Evolutionary conservation across 2,113 vertebrate species (phyloP).

Genomic region (Lepus americanus): DNA sequence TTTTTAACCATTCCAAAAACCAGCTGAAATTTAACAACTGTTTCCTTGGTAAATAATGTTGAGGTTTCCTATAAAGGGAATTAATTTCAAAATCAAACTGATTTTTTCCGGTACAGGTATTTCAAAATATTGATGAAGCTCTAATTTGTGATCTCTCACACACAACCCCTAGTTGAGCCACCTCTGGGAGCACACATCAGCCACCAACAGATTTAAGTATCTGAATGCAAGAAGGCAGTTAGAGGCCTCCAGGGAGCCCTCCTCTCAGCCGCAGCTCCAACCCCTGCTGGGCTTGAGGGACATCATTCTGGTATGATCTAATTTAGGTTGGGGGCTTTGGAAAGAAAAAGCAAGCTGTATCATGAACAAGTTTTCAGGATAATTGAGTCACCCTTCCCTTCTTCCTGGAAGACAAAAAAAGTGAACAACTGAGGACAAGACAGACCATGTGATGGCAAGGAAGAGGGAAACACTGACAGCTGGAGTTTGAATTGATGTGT

Average conservation of each 20-base stretch:
- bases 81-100: constrained; percentile 54
- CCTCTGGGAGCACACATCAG: not conserved
- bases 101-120: not conserved
- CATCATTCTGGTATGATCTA: not conserved
- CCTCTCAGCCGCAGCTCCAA: not conserved
- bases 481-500: not conserved
- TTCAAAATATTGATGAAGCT: constrained; percentile 37
- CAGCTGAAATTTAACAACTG: not conserved
- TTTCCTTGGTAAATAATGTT: not conserved
- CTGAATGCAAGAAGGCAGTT: not conserved
- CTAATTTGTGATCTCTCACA: not conserved
- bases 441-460: not conserved
- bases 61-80: not conserved
- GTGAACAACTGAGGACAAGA: not conserved
- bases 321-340: not conserved
- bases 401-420: no score
- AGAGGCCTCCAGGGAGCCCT: not conserved
- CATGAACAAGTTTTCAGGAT: not conserved
- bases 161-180: not conserved
- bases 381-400: not conserved
- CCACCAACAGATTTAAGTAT: not conserved
- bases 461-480: not conserved
- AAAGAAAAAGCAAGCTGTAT: not conserved
- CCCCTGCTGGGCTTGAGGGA: not conserved
- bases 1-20: not conserved